phyloP scores from a whole-genome alignment of 2,113 vertebrate genomes.

The Ceyx margarethae region DNA sequence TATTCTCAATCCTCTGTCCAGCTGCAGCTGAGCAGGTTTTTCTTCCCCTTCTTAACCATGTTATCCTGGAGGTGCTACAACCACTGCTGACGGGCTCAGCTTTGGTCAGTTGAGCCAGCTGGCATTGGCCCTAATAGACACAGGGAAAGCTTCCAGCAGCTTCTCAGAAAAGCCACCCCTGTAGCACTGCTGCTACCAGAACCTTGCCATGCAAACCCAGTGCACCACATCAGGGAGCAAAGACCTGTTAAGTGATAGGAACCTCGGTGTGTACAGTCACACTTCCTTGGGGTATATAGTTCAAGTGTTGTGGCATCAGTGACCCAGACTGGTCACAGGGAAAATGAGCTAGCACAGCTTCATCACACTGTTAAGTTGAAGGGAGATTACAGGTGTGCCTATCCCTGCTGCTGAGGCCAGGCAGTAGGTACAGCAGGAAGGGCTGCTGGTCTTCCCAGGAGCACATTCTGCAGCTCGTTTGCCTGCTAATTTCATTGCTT shows the following conservation, averaged over 20 bases:
- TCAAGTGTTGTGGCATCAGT: too few species aligned
- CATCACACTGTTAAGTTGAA: rapidly evolving
- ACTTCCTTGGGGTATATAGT: rapidly evolving
- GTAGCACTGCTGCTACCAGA: not conserved
- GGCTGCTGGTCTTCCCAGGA: too few species aligned
- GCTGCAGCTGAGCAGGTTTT: too few species aligned
- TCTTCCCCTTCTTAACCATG: not conserved
- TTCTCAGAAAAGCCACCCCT: too few species aligned
- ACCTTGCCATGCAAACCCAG: not conserved
- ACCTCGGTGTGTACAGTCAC: rapidly evolving
- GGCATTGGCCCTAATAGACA: not conserved
- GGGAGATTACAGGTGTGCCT: not conserved
- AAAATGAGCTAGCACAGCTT: not conserved
- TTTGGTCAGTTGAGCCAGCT: not conserved
- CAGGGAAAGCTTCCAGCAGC: not conserved
- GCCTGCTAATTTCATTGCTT: not conserved
- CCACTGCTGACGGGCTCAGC: not conserved
- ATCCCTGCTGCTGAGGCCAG: rapidly evolving
- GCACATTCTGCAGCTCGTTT: not conserved
- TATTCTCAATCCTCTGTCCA: too few species aligned
- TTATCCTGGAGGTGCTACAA: not conserved
- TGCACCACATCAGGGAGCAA: not conserved
- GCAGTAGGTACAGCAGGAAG: rapidly evolving
- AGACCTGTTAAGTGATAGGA: not conserved
- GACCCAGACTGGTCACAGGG: not conserved